Base-by-base conservation (phyloP, 2,797 vertebrate species). In the Manis javanica region DNA sequence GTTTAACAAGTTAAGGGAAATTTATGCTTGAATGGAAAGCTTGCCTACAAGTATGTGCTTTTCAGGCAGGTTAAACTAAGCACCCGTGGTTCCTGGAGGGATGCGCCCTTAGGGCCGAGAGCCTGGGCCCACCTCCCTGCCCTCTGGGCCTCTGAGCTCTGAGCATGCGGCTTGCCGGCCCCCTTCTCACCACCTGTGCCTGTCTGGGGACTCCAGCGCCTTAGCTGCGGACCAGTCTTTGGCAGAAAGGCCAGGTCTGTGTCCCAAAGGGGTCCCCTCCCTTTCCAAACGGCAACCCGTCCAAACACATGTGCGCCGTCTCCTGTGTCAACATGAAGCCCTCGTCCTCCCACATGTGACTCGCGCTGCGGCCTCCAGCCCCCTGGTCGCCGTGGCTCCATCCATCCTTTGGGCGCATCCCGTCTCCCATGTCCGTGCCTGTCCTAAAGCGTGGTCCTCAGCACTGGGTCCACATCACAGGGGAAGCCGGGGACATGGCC, bases 71-170 rank as follows among this genome's bases (percentile, higher is more conserved):
- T 53, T 39, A 46, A 42, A 42, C 63, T n/a, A n/a, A 79, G 16
- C 46, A 16, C 8, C 42, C 37, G 24, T 31, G 82, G 34, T 61
- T 53, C 21, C 18, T 2, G 21, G 24, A 9, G 16, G 14, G 13
- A 4, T 81, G 75, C 4, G 15, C 2, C 37, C 0, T 15, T 69
- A 24, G 4, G 37, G 37, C 1, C 34, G 23, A 39, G 51, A 37
- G 31, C 23, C 6, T 29, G 37, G 21, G 8, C 2, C 26, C 14
- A 8, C 2, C 9, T 0, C 49, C 0, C 19, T 12, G 46, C 2
- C 7, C 1, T n/a, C 19, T 0, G 10, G 61, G 3, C 49, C 37
- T 23, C 51, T 66, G 46, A 66, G 61, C 5, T 68, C 21, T 55
- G 42, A n/a, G 51, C 15, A 57, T 2, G 3, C 46, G 49, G 37